A percentile compares a stretch with the other conserved stretches of the same genome.
These are phyloP conservation scores for Nasua narica DNA, from an alignment of 2,797 vertebrate species.

Conservation along the genomic window DNA sequence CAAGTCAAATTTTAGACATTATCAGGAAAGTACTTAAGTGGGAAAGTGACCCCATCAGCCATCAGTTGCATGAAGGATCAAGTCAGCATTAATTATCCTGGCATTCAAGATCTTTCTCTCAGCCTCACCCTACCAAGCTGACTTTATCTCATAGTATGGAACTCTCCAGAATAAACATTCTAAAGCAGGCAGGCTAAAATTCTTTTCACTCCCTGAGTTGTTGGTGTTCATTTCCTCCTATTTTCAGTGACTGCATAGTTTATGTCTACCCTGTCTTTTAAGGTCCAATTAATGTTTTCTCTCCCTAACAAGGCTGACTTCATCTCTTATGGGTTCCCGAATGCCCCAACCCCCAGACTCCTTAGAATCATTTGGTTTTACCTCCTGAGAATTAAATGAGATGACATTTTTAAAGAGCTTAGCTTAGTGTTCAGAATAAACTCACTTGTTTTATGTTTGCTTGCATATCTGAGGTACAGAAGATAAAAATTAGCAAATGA, in stretches of 20 bases:
- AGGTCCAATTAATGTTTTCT: neutral
- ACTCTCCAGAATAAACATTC: neutral
- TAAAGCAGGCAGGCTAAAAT: neutral
- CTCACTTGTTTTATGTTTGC: neutral
- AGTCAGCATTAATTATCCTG: neutral
- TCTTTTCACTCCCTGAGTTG: neutral
- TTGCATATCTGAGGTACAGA: neutral
- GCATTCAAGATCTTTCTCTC: neutral
- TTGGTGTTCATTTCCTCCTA: neutral
- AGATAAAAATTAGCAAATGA: neutral
- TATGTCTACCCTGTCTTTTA: neutral
- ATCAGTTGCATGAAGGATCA: neutral
- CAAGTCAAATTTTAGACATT: neutral
- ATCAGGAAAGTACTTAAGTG: neutral
- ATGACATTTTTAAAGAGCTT: neutral
- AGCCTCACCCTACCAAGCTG: neutral
- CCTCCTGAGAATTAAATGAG: neutral
- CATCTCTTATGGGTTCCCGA: neutral
- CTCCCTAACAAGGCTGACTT: neutral
- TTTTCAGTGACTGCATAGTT: neutral
- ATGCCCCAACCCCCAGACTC: neutral
- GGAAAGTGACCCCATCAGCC: neutral
- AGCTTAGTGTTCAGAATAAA: neutral
- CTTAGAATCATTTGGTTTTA: neutral
- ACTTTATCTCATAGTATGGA: neutral